Conservation (phyloP, 2,888 invertebrate genomes). For the Drosophila rellima region DNA sequence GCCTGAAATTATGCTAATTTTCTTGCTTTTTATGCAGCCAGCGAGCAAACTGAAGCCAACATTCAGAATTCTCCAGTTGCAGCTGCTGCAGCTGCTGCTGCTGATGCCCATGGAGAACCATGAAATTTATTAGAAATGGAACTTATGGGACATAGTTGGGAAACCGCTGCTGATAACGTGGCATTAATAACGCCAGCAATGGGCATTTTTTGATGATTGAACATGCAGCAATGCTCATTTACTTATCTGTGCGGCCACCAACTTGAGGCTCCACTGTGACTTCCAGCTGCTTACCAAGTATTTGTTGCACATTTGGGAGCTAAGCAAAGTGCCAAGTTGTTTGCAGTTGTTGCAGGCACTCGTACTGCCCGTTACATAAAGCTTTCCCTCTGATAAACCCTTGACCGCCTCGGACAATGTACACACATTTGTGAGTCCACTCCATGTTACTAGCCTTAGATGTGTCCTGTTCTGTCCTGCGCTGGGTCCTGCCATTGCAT, state of each 20-base stretch:
- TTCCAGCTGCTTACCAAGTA: slow-evolving; percentile 10
- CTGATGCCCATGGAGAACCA: slow-evolving; percentile 35
- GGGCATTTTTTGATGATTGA: slow-evolving; percentile 65
- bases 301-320: slow-evolving; percentile 74
- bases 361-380: slow-evolving; percentile 35
- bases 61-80: slow-evolving; percentile 47
- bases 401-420: slow-evolving; percentile 55
- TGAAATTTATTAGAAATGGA: slow-evolving; percentile 60
- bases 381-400: slow-evolving; percentile 62
- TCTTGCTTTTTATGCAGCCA: slow-evolving; percentile 72
- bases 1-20: slow-evolving; percentile 78
- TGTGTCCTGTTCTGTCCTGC: neutral
- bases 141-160: slow-evolving; percentile 40
- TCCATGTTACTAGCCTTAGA: too few relatives aligned
- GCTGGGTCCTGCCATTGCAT: slow-evolving; percentile 41
- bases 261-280: slow-evolving; percentile 29
- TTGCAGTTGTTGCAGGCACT: slow-evolving; percentile 29
- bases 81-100: slow-evolving; percentile 25
- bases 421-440: slow-evolving; percentile 36
- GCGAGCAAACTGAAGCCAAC: slow-evolving; percentile 38
- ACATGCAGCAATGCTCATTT: slow-evolving; percentile 61
- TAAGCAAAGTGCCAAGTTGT: slow-evolving; percentile 48
- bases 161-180: slow-evolving; percentile 63
- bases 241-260: slow-evolving; percentile 55
- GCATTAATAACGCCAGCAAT: slow-evolving; percentile 66